A percentile compares a stretch with the other conserved stretches of the same genome.
These are phyloP conservation scores for Hepsetus odoe DNA, from an alignment of 2,113 vertebrate species.

Conservation along the genomic window DNA sequence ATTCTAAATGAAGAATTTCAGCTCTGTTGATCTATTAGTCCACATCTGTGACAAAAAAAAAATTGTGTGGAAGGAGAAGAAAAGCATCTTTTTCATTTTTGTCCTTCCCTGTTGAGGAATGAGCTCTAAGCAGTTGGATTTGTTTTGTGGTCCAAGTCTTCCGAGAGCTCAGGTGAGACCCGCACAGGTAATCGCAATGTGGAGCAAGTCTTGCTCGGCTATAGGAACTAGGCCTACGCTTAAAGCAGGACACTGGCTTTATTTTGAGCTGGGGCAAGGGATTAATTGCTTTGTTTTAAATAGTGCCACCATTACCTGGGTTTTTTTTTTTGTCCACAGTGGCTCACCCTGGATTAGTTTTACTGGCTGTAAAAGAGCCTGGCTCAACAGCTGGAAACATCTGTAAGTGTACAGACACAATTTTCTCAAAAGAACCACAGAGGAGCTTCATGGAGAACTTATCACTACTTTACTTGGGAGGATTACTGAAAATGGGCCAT, in stretches of 20 bases:
- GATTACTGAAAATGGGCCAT: too few species aligned
- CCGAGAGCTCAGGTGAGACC: neutral
- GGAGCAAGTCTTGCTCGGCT: slow-evolving; percentile 48
- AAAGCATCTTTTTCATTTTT: too few species aligned
- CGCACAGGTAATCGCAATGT: slow-evolving; percentile 27
- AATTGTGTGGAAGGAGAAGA: too few species aligned
- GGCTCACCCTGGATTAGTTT: slow-evolving; percentile 11
- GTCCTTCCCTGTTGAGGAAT: neutral
- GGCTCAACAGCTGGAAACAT: neutral
- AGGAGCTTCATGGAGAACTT: too few species aligned
- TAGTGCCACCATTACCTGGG: slow-evolving; percentile 42
- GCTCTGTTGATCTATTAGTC: too few species aligned
- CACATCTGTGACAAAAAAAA: too few species aligned
- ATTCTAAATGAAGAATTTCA: too few species aligned
- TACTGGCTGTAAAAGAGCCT: neutral
- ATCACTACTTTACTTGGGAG: too few species aligned
- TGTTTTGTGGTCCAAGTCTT: neutral
- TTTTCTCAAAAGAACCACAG: slow-evolving; percentile 13
- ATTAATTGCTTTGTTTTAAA: slow-evolving; percentile 59
- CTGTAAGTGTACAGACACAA: neutral
- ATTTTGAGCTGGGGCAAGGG: slow-evolving; percentile 53
- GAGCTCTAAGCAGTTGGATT: neutral
- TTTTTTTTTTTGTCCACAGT: slow-evolving; percentile 2
- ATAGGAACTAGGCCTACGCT: slow-evolving; percentile 54
- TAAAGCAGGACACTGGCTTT: slow-evolving; percentile 54